Evolutionary conservation across 2,888 invertebrate species (phyloP).

Genomic region (Bhutanitis thaidina): DNA sequence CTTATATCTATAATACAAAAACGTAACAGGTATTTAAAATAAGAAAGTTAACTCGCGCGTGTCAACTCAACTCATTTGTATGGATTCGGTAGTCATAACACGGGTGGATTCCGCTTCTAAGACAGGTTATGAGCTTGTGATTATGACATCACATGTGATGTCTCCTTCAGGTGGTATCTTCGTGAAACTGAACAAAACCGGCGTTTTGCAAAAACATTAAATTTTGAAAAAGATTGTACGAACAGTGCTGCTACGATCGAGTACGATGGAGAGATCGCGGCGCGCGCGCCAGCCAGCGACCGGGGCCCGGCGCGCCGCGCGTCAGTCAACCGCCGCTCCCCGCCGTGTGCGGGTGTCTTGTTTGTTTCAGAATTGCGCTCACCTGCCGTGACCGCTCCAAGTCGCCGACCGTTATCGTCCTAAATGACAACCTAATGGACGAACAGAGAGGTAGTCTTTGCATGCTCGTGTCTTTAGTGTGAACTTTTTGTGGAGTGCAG

Average conservation of each 20-base stretch:
- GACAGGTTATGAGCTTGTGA: background rate
- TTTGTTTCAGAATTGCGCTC: slow-evolving; percentile 23
- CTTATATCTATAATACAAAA: too few species aligned
- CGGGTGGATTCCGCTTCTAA: slow-evolving; percentile 1
- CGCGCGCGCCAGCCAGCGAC: slow-evolving; percentile 49
- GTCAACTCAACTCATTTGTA: too few species aligned
- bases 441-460: slow-evolving; percentile 72
- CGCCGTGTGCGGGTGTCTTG: slow-evolving; percentile 56
- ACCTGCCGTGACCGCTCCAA: slow-evolving; percentile 41
- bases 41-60: too few species aligned
- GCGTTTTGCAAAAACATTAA: slow-evolving; percentile 27
- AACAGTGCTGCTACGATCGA: slow-evolving; percentile 5
- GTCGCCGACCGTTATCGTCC: slow-evolving; percentile 70
- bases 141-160: slow-evolving; percentile 8
- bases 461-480: slow-evolving; percentile 69
- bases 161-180: slow-evolving; percentile 20
- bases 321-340: slow-evolving; percentile 61
- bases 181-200: slow-evolving; percentile 13
- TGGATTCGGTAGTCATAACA: too few species aligned
- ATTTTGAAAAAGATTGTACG: slow-evolving; percentile 32
- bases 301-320: slow-evolving; percentile 28
- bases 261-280: slow-evolving; percentile 54
- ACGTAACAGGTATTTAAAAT: too few species aligned
- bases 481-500: slow-evolving; percentile 68
- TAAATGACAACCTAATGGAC: slow-evolving; percentile 75